A percentile compares a stretch with the other conserved stretches of the same genome.
These are phyloP conservation scores for Centropus unirufus DNA, from an alignment of 2,113 vertebrate species.

Conservation along the genomic window DNA sequence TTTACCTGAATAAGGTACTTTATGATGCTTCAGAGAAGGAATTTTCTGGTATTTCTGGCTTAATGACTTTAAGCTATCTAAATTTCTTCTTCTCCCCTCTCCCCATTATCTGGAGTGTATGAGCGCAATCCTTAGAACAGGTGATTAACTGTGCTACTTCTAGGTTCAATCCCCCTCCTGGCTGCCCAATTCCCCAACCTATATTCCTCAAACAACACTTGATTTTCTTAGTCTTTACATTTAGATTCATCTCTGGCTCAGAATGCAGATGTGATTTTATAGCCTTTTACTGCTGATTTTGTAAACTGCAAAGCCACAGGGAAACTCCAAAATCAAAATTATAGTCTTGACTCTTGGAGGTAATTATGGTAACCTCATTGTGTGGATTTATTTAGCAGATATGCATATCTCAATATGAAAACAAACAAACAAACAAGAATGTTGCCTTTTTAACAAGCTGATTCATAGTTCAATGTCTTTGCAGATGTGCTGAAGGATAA, in stretches of 20 bases:
- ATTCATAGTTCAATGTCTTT: neutral
- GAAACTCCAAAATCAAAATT: conserved; percentile 53
- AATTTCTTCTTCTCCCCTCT: conserved; percentile 54
- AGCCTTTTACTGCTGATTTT: conserved; percentile 51
- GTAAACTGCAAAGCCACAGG: conserved; percentile 53
- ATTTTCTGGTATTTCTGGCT: conserved; percentile 44
- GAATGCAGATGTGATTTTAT: conserved; percentile 60
- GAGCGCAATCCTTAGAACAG: conserved; percentile 57
- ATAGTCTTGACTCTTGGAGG: conserved; percentile 30
- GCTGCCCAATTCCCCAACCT: neutral
- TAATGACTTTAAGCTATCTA: conserved; percentile 74
- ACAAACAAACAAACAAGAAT: neutral
- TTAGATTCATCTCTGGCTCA: conserved; percentile 23
- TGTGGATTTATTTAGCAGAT: neutral
- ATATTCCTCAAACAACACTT: conserved; percentile 29
- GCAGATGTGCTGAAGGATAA: neutral
- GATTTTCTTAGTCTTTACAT: conserved; percentile 26
- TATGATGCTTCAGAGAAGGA: conserved; percentile 65
- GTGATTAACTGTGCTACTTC: conserved; percentile 58
- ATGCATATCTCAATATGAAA: neutral
- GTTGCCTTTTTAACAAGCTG: neutral
- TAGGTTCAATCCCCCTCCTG: neutral
- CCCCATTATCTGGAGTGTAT: conserved; percentile 45
- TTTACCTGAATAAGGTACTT: conserved; percentile 54
- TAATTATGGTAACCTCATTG: neutral